Evolutionary conservation across 2,113 vertebrate genomes (phyloP), one percentile per base, ranked within the genome.

Genomic region (Gobio gobio): DNA sequence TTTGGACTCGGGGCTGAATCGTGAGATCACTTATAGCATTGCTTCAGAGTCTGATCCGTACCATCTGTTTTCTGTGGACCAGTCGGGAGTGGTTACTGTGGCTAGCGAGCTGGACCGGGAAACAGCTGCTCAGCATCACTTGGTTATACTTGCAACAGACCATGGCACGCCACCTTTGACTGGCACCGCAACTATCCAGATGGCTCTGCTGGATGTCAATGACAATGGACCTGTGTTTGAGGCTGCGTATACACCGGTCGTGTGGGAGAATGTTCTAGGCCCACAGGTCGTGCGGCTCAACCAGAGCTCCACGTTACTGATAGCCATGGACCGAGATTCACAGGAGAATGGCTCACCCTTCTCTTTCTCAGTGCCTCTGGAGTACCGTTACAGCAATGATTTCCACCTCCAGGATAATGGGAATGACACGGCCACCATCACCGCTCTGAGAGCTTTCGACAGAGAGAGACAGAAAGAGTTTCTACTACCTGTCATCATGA

Each of bases 201-300:
- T 98, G 86, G 90, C 93, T 47, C 88, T 98, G 83, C 87, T 97
- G 89, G 97, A 98, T 87, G 85, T 97, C 20, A 98, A 97, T 81
- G 97, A 98, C 87, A 98, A 97, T 4, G 96, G 93, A n/a, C 97
- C 96, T 1, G 93, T 93, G 88, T 97, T 97, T 92, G 96, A 97
- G 83, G 92, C 92, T 0, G 82, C 87, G 0, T 98, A 98, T 84
- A 84, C 92, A 24, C 96, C 97, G 0, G 24, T 97, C 8, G 94
- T 97, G 56, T 96, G 95, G 94, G 96, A 98, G 91, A 97, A 98
- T 29, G 78, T 87, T 0, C 2, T 91, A 2, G 93, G 91, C 2
- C 96, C 97, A 88, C 93, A 95, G 91, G 59, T 95, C 40, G 94
- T 98, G 40, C 83, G 58, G 24, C 86, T 97, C 91, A 97, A 97